Conservation (phyloP, 1,140 invertebrate genomes). For the Contarinia nasturtii region DNA sequence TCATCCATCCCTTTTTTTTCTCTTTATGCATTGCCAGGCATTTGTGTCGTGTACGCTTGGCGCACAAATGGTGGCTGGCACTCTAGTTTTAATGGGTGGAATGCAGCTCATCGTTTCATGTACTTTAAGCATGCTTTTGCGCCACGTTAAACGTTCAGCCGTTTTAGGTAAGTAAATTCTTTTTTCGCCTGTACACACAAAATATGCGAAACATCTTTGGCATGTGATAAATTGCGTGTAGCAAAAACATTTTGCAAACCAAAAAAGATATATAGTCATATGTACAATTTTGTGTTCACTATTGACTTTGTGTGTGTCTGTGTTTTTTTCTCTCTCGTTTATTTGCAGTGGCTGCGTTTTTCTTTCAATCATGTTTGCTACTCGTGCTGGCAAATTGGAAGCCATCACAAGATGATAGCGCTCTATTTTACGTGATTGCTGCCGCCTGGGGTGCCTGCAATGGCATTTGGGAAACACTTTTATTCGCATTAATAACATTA, state of each 20-base stretch:
- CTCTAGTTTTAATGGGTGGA: constrained; percentile 38
- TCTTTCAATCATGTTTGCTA: constrained; percentile 42
- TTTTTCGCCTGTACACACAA: neutral
- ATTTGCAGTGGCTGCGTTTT: constrained; percentile 37
- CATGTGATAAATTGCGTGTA: neutral
- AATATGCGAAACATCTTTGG: neutral
- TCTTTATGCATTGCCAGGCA: constrained; percentile 7
- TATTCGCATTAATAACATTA: constrained; percentile 21
- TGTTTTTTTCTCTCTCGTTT: too few species aligned
- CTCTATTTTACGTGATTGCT: constrained; percentile 46
- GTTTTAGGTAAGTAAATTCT: constrained; percentile 39
- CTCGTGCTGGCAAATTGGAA: constrained; percentile 43
- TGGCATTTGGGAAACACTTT: constrained; percentile 46
- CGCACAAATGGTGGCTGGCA: constrained; percentile 33
- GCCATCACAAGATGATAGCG: constrained; percentile 43
- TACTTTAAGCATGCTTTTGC: constrained; percentile 41
- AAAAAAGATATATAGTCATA: too few species aligned
- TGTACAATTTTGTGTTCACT: too few species aligned
- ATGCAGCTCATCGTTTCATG: constrained; percentile 42
- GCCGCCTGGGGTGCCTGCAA: constrained; percentile 54
- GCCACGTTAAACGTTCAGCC: constrained; percentile 38
- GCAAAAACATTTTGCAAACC: neutral
- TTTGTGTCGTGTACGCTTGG: constrained; percentile 34
- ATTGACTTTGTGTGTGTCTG: too few species aligned
- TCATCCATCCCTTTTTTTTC: neutral